Base-by-base conservation (phyloP, 2,113 vertebrate genomes). In the Paedocypris sp. region DNA sequence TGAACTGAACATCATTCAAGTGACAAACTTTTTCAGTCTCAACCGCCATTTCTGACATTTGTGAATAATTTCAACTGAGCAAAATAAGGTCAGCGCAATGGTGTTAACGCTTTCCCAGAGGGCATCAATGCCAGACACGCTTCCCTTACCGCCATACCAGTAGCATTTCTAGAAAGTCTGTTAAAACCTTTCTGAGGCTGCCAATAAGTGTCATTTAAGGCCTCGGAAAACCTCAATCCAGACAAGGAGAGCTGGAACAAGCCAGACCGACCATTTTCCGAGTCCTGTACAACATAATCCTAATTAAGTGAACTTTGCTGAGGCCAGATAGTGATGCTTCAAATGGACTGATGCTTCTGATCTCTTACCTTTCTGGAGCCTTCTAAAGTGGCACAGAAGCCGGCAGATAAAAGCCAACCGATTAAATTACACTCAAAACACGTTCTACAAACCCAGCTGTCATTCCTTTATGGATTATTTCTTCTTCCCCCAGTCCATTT, bases 251-350 rank as follows among this genome's bases (percentile, higher is more conserved):
- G 16, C 4, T 22, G 15, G 8, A 42, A 4, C 4, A 62, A 45
- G 15, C 29, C 29, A 6, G 11, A 6, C 23, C 3, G 3, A 28
- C 22, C 9, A 64, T 56, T 33, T n/a, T 28, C 5, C 4, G 2
- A 23, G 1, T 33, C 10, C 23, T 23, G 15, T 41, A 23, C 66
- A 43, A 57, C 29, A 31, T 8, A 43, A 41, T 50, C 25, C 7
- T 3, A 49, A 57, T 61, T 51, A 62, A 59, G 22, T 33, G 50
- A 49, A 58, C 23, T 42, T 11, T 33, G 49, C 18, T 18, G 16
- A 35, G 10, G 50, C 22, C 45, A 75, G 71, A 80, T 62, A 58
- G 0, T 5, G 25, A 49, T 26, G 13, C 70, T 62, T 74, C 62
- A 78, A 69, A 71, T 52, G 46, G 42, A 8, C 39, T 6, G 10